phyloP scores from a whole-genome alignment of 1,140 invertebrate species.

The Berghia stephanieae region DNA sequence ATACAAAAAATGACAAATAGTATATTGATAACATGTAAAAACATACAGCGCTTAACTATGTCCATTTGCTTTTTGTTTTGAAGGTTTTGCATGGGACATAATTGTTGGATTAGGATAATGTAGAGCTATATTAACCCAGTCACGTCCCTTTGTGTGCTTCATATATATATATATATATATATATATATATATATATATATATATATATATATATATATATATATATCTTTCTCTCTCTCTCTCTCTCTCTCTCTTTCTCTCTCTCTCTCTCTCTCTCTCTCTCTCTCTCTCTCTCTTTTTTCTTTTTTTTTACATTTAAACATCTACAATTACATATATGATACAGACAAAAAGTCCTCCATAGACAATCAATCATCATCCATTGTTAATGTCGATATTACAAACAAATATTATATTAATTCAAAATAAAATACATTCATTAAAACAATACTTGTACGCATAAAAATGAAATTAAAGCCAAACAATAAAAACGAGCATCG shows the following conservation, averaged over 20 bases:
- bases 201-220: background rate
- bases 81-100: background rate
- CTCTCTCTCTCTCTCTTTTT: background rate
- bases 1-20: too few relatives aligned
- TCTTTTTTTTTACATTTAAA: background rate
- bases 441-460: too few relatives aligned
- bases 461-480: too few relatives aligned
- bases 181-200: background rate
- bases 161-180: background rate
- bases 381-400: too few relatives aligned
- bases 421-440: too few relatives aligned
- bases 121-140: background rate
- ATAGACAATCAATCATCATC: constrained; percentile 12
- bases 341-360: background rate
- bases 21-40: background rate
- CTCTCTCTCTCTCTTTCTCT: background rate
- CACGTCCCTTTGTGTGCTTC: background rate
- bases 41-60: background rate
- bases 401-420: too few relatives aligned
- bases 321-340: background rate
- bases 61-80: background rate
- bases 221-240: background rate
- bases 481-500: too few relatives aligned
- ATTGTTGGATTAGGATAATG: background rate
- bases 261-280: background rate